These are phyloP conservation scores for Tachuris rubrigastra DNA, from an alignment of 2,113 vertebrate genomes.

Conservation along the genomic window DNA sequence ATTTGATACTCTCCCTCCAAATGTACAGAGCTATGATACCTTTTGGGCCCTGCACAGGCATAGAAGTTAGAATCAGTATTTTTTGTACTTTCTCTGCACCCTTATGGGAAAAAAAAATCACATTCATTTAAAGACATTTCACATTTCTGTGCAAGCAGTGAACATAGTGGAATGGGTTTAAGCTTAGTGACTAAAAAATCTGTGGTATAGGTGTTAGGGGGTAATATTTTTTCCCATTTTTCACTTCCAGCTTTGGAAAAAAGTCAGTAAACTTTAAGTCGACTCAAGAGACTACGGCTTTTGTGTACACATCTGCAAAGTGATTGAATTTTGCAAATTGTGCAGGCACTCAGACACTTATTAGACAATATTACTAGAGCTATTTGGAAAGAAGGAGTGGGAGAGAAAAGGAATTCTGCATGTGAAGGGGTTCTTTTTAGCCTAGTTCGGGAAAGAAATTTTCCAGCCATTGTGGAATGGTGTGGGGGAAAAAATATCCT, in stretches of 20 bases:
- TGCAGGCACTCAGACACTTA: background rate
- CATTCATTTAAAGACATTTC: background rate
- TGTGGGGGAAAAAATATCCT: background rate
- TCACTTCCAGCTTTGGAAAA: background rate
- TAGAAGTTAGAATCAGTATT: background rate
- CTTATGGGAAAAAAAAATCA: background rate
- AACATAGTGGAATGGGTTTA: background rate
- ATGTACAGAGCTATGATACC: background rate
- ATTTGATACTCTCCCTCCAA: background rate
- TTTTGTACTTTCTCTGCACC: background rate
- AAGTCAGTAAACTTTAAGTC: background rate
- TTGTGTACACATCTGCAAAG: background rate
- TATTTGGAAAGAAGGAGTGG: background rate
- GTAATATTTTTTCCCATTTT: background rate
- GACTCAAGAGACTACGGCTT: background rate
- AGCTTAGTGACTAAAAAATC: background rate
- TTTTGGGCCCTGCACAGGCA: background rate
- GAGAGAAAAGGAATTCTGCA: background rate
- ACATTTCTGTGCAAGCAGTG: background rate
- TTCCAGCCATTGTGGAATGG: background rate
- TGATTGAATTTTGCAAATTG: background rate
- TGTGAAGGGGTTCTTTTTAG: background rate
- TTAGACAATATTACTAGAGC: background rate
- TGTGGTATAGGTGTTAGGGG: background rate
- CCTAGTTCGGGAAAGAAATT: background rate